Conservation (phyloP, 1,140 invertebrate genomes). For the Pseudobourletiella spinata region DNA sequence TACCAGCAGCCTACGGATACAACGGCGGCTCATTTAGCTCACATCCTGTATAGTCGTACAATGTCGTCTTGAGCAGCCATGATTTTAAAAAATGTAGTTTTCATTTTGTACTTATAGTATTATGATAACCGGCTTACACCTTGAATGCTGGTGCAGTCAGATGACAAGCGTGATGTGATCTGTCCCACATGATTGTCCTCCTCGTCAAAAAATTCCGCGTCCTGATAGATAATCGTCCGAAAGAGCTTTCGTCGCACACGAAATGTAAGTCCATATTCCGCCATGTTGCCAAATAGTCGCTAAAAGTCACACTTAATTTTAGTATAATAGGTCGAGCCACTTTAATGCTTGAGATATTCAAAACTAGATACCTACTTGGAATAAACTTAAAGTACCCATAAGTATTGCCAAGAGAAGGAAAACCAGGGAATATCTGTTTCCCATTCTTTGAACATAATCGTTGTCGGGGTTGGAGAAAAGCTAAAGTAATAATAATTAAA, state of each 20-base stretch:
- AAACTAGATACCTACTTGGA: conserved; percentile 11
- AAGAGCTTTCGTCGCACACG: conserved; percentile 17
- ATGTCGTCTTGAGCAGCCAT: background rate
- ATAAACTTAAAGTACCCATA: conserved; percentile 6
- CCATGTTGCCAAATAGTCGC: background rate
- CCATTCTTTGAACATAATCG: conserved; percentile 1
- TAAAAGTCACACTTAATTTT: background rate
- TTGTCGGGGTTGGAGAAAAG: conserved; percentile 7
- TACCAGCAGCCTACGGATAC: conserved; percentile 61
- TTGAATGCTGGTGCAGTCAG: conserved; percentile 22
- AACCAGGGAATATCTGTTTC: conserved; percentile 9
- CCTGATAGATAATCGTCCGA: conserved; percentile 7
- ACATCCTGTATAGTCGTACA: background rate
- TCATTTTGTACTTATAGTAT: background rate
- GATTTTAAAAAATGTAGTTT: background rate
- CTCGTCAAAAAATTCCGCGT: conserved; percentile 21
- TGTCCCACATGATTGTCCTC: conserved; percentile 15
- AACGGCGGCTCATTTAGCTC: background rate
- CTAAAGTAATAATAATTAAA: conserved; percentile 3
- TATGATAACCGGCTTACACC: conserved; percentile 39
- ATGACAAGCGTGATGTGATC: conserved; percentile 12
- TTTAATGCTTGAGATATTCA: background rate
- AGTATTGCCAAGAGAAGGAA: conserved; percentile 13
- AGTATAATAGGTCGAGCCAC: background rate
- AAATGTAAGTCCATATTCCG: conserved; percentile 19